A percentile compares a stretch with the other conserved stretches of the same genome.
These are phyloP conservation scores for Paragorgia papillata DNA, from an alignment of 92 coral and sea anemone genomes.

Conservation along the genomic window DNA sequence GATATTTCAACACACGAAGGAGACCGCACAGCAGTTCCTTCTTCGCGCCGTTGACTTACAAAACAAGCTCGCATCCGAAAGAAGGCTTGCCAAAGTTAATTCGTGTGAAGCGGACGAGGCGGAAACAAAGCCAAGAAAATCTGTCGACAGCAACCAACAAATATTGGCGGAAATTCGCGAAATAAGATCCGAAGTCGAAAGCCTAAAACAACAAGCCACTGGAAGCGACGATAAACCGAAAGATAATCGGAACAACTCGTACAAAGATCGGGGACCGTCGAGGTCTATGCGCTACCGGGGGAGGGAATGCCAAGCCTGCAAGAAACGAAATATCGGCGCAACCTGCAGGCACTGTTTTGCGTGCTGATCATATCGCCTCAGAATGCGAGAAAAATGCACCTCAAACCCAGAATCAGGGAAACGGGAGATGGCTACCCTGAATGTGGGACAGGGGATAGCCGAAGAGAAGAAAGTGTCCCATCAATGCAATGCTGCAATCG, in stretches of 20 bases:
- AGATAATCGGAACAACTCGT: too few species aligned
- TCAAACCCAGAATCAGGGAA: slow-evolving; percentile 35
- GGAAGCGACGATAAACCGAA: not conserved
- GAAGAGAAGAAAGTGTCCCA: slow-evolving; percentile 38
- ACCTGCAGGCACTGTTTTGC: slow-evolving; percentile 45
- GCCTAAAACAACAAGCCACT: not conserved
- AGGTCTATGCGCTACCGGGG: not conserved
- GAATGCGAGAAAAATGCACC: slow-evolving; percentile 26
- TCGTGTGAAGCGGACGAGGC: too few species aligned
- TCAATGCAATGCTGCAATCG: slow-evolving; percentile 30
- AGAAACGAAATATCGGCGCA: slow-evolving; percentile 29
- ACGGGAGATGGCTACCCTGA: slow-evolving; percentile 45
- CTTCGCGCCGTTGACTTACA: slow-evolving; percentile 3
- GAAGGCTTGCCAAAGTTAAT: too few species aligned
- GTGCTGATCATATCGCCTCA: slow-evolving; percentile 39
- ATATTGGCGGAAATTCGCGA: not conserved
- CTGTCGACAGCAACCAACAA: not conserved
- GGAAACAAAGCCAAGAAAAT: too few species aligned
- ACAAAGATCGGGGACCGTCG: too few species aligned
- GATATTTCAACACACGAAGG: not conserved
- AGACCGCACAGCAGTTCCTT: slow-evolving; percentile 1
- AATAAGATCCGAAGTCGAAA: slow-evolving; percentile 3
- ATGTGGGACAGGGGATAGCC: slow-evolving; percentile 35
- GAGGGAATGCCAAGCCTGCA: slow-evolving; percentile 41
- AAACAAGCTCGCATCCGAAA: not conserved